phyloP scores from a whole-genome alignment of 2,888 invertebrate genomes.

The Leucophenga montana region DNA sequence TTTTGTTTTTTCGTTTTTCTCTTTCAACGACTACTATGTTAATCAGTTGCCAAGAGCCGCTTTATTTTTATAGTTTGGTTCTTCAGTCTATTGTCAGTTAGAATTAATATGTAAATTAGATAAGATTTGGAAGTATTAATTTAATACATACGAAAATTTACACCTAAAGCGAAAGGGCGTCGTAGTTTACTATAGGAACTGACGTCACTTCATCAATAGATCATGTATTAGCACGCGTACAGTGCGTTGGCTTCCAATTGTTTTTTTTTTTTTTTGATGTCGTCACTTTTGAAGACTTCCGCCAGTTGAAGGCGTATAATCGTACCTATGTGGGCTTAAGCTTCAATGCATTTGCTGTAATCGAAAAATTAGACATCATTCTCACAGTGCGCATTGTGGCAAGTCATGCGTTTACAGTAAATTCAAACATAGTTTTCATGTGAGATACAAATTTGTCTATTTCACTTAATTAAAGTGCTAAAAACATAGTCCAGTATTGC shows the following conservation, averaged over 20 bases:
- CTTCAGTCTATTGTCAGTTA: neutral
- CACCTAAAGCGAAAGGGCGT: constrained; percentile 8
- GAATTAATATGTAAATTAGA: constrained; percentile 18
- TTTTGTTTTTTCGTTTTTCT: constrained; percentile 13
- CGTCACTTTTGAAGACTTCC: constrained; percentile 1
- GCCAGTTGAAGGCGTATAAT: neutral
- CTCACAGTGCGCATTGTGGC: neutral
- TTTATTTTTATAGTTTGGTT: neutral
- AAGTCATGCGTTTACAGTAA: neutral
- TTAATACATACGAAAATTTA: constrained; percentile 5
- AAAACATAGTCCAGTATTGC: neutral
- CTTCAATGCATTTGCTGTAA: too few relatives aligned
- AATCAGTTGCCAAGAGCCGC: neutral
- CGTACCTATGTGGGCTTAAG: neutral
- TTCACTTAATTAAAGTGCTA: neutral
- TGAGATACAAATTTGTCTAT: too few relatives aligned
- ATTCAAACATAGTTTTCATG: neutral
- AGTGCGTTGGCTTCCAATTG: neutral
- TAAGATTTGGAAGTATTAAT: constrained; percentile 13
- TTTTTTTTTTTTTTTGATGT: neutral
- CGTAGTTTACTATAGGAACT: too few relatives aligned
- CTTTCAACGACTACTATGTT: neutral
- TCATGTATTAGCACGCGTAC: too few relatives aligned
- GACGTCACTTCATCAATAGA: too few relatives aligned
- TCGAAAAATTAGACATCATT: too few relatives aligned